Conservation (phyloP, 1,140 invertebrate genomes). For the Papilio xuthus region DNA sequence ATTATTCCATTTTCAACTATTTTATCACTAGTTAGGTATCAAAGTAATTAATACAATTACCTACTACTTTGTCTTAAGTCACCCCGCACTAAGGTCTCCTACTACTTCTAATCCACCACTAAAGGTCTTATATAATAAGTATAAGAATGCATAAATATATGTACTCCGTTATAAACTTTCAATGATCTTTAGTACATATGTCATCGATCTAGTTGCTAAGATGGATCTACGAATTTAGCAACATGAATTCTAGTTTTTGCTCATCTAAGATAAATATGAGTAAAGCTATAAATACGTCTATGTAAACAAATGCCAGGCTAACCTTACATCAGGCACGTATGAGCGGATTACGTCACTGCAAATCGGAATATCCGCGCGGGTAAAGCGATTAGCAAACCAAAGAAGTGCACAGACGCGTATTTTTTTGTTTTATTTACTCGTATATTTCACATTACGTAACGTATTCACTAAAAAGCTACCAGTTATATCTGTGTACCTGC, state of each 20-base stretch:
- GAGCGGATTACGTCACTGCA: not conserved
- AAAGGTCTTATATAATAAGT: not conserved
- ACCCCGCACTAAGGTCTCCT: not conserved
- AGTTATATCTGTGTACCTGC: not conserved
- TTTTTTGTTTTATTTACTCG: slow-evolving; percentile 2
- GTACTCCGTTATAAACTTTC: no score
- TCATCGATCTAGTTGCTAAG: not conserved
- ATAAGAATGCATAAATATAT: not conserved
- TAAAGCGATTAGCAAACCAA: slow-evolving; percentile 8
- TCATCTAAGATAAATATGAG: slow-evolving; percentile 10
- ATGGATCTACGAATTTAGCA: not conserved
- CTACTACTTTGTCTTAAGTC: not conserved
- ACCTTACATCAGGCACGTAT: not conserved
- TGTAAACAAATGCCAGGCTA: slow-evolving; percentile 1
- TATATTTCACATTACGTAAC: not conserved
- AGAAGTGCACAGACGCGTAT: not conserved
- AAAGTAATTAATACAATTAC: slow-evolving; percentile 5
- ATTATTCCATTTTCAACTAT: not conserved
- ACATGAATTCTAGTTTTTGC: not conserved
- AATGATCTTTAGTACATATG: no score
- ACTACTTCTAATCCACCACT: not conserved
- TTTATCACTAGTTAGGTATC: not conserved
- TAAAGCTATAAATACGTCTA: not conserved
- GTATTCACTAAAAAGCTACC: not conserved
- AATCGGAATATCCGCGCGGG: not conserved